A percentile compares a stretch with the other conserved stretches of the same genome.
phyloP scores from a whole-genome alignment of 2,888 invertebrate genomes.

The Xestoiulus laeticollis region DNA sequence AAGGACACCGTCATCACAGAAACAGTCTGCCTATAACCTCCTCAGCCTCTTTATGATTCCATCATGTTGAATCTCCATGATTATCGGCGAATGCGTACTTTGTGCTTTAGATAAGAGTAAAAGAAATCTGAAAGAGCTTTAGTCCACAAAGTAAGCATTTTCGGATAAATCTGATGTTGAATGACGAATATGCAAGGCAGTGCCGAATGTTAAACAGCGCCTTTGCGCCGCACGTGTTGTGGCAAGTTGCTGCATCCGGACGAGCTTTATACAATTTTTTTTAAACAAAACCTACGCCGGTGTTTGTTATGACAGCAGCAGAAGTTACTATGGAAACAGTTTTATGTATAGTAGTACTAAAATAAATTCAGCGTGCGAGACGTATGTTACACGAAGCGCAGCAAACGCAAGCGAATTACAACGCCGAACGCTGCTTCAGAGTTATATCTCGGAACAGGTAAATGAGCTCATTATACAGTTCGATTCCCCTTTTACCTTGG shows the following conservation, averaged over 20 bases:
- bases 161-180: neutral
- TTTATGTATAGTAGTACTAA: neutral
- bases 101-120: too few species aligned
- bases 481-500: conserved; percentile 21
- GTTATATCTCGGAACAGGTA: neutral
- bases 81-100: too few species aligned
- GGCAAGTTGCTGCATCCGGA: neutral
- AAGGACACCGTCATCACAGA: too few species aligned
- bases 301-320: conserved; percentile 17
- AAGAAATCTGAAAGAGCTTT: neutral
- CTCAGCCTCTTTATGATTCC: too few species aligned
- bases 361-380: conserved; percentile 22
- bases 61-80: neutral
- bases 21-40: neutral
- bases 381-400: conserved; percentile 13
- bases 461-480: conserved; percentile 34
- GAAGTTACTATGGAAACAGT: neutral
- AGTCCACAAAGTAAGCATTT: neutral
- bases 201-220: neutral
- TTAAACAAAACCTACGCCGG: neutral
- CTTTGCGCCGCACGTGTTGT: neutral
- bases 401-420: neutral
- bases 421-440: neutral
- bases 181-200: neutral
- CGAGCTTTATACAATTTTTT: neutral